phyloP scores from a whole-genome alignment of 2,113 vertebrate species.

The Pavo muticus region DNA sequence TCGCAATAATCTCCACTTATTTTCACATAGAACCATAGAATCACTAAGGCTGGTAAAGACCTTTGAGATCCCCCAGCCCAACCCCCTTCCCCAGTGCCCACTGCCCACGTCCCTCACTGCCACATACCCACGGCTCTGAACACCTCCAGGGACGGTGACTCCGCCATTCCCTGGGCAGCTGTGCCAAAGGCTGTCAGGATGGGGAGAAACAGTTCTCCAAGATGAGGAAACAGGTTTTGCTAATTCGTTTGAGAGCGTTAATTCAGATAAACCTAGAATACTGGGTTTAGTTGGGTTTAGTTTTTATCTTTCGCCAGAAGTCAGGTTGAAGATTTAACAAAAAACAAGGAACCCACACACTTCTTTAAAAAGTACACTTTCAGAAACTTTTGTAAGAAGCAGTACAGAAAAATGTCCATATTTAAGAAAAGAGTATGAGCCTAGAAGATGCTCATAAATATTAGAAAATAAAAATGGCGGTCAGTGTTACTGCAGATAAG shows the following conservation, averaged over 20 bases:
- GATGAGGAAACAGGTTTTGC: background rate
- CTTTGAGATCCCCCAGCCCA: no score
- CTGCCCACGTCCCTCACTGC: no score
- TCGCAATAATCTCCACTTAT: background rate
- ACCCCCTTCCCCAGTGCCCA: no score
- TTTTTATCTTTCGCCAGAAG: background rate
- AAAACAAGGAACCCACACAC: background rate
- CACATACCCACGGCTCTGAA: no score
- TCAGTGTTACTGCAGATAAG: constrained; percentile 30
- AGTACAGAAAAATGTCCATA: constrained; percentile 9
- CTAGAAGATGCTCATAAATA: constrained; percentile 38
- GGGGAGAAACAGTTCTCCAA: background rate
- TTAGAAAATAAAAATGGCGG: background rate
- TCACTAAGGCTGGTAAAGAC: no score
- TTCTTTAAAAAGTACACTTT: background rate
- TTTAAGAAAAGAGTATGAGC: constrained; percentile 1
- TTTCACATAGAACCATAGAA: background rate
- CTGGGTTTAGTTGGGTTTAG: background rate
- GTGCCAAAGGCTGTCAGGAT: background rate
- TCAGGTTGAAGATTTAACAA: background rate
- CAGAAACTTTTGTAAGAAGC: background rate
- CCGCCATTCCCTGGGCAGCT: no score
- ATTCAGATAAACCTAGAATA: background rate
- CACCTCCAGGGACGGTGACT: no score
- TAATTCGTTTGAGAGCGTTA: background rate